A percentile compares a stretch with the other conserved stretches of the same genome.
These are phyloP conservation scores for Phrynosoma platyrhinos DNA, from an alignment of 2,113 vertebrate genomes.

Conservation along the genomic window DNA sequence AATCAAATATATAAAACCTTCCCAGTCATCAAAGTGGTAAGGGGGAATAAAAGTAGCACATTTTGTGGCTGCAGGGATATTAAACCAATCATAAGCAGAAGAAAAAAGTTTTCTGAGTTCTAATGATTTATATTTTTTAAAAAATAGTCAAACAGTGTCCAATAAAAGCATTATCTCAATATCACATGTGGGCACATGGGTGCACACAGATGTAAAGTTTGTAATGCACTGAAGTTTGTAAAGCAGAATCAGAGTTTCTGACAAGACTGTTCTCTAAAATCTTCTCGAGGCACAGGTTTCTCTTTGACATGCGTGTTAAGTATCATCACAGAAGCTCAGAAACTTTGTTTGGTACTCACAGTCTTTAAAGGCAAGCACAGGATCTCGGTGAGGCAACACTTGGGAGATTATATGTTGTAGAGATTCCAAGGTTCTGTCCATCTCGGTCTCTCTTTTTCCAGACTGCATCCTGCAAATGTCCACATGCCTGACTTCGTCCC, in stretches of 20 bases:
- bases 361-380: conserved; percentile 79
- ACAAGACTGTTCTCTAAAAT: not conserved
- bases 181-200: not conserved
- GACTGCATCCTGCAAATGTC: conserved; percentile 62
- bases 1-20: not conserved
- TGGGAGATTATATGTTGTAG: conserved; percentile 75
- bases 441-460: conserved; percentile 64
- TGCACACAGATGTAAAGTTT: not conserved
- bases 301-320: conserved; percentile 53
- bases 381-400: conserved; percentile 79
- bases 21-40: not conserved
- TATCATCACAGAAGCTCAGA: conserved; percentile 43
- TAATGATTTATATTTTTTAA: not conserved
- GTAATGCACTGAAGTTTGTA: not conserved
- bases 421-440: conserved; percentile 79
- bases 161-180: not conserved
- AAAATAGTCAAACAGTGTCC: not conserved
- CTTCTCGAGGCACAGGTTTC: conserved; percentile 44
- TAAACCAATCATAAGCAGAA: not conserved
- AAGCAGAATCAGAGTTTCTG: not conserved
- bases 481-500: conserved; percentile 73
- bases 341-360: conserved; percentile 79
- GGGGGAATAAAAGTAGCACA: not conserved
- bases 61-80: not conserved
- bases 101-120: not conserved